Conservation (phyloP, 53 echinoderm and acorn worm genomes). For the Crossaster papposus region DNA sequence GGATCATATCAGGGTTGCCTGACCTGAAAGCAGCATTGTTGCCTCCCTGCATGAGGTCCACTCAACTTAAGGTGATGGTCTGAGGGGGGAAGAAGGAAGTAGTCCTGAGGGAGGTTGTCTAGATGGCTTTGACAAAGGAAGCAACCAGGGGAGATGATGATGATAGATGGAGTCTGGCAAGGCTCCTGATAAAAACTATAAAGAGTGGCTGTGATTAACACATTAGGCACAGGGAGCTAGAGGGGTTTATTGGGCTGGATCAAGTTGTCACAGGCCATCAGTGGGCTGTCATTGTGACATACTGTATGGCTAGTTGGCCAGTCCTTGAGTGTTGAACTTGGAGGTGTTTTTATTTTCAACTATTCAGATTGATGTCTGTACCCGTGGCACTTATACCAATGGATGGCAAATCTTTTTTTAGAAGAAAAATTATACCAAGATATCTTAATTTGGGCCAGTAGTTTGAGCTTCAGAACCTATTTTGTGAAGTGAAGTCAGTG, state of each 20-base stretch:
- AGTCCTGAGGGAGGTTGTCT: too few species aligned
- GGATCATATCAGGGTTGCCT: slow-evolving; percentile 6
- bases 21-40: slow-evolving; percentile 24
- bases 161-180: slow-evolving; percentile 25
- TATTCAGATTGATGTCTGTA: too few species aligned
- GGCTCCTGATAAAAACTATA: neutral
- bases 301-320: neutral
- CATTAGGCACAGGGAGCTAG: slow-evolving; percentile 39
- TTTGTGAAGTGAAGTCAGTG: too few species aligned
- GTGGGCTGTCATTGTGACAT: neutral
- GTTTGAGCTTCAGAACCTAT: too few species aligned
- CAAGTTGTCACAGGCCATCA: slow-evolving; percentile 22
- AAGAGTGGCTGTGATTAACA: slow-evolving; percentile 12
- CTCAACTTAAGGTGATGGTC: slow-evolving; percentile 24
- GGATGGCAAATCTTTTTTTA: too few species aligned
- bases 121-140: neutral
- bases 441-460: too few species aligned
- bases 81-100: slow-evolving; percentile 24
- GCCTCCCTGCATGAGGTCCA: slow-evolving; percentile 35
- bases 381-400: too few species aligned
- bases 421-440: too few species aligned
- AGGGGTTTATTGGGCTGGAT: slow-evolving; percentile 19
- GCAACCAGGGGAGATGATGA: slow-evolving; percentile 2
- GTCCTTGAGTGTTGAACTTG: neutral
- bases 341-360: neutral